Percentiles rank a stretch among this genome's conserved stretches.
These are phyloP conservation scores for Drosophila diplacantha DNA, from an alignment of 2,888 invertebrate species.

Conservation along the genomic window DNA sequence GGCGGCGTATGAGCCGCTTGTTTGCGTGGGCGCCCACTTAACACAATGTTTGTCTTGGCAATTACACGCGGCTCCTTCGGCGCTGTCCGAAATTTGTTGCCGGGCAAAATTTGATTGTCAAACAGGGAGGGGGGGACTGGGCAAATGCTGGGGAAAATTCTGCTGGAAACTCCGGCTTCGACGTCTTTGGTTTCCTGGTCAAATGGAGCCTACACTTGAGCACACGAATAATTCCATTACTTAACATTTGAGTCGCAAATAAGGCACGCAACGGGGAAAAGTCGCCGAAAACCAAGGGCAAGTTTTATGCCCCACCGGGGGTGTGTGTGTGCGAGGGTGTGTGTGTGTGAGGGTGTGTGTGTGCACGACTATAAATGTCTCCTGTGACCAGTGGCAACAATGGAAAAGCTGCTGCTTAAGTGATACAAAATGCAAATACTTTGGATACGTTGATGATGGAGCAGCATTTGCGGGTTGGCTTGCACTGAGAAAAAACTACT, in stretches of 20 bases:
- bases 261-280: constrained; percentile 24
- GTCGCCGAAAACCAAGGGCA: constrained; percentile 30
- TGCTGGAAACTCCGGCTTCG: constrained; percentile 1
- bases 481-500: background rate
- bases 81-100: constrained; percentile 43
- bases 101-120: constrained; percentile 60
- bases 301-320: constrained; percentile 32
- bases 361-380: constrained; percentile 64
- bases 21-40: constrained; percentile 50
- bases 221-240: constrained; percentile 64
- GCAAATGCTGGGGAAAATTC: background rate
- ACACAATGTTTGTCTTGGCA: constrained; percentile 49
- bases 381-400: constrained; percentile 61
- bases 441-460: constrained; percentile 52
- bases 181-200: constrained; percentile 8
- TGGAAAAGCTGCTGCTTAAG: constrained; percentile 63
- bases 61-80: constrained; percentile 36
- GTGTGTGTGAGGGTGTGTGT: constrained; percentile 30
- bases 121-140: constrained; percentile 10
- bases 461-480: background rate
- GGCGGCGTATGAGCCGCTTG: constrained; percentile 15
- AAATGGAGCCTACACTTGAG: constrained; percentile 47
- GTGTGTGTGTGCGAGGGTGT: constrained; percentile 8
- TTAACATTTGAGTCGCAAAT: constrained; percentile 66
- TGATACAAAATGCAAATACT: constrained; percentile 72